Conservation (phyloP, 2,888 invertebrate species). For the Kryphioiulus occultus region DNA sequence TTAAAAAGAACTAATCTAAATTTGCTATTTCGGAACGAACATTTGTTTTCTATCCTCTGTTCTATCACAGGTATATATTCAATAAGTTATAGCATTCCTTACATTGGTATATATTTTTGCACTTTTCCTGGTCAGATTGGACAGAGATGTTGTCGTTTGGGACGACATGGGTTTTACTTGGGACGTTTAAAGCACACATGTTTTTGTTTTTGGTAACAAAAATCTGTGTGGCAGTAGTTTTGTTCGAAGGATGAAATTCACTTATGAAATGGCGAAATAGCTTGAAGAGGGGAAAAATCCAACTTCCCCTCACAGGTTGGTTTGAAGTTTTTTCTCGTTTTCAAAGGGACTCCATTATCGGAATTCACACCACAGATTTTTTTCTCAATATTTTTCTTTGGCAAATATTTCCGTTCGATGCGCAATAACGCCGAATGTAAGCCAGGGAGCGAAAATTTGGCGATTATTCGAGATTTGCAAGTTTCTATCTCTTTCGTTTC, state of each 20-base stretch:
- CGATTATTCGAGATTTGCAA: slow-evolving; percentile 36
- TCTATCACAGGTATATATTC: too few relatives aligned
- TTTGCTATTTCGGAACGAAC: too few relatives aligned
- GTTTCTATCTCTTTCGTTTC: slow-evolving; percentile 33
- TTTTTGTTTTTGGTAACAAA: neutral
- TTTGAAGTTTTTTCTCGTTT: neutral
- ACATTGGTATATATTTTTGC: too few relatives aligned
- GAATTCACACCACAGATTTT: slow-evolving; percentile 35
- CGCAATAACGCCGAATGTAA: slow-evolving; percentile 7
- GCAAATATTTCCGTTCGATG: slow-evolving; percentile 32
- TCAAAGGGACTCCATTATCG: slow-evolving; percentile 13
- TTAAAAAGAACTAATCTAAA: too few relatives aligned
- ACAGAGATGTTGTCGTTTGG: too few relatives aligned
- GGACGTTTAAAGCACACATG: neutral
- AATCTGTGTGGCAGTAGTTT: neutral
- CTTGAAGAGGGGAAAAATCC: neutral
- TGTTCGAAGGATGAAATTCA: neutral
- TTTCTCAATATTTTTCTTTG: neutral
- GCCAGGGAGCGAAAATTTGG: slow-evolving; percentile 30
- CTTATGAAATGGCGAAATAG: neutral
- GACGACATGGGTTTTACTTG: too few relatives aligned
- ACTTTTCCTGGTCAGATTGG: too few relatives aligned
- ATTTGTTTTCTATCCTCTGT: too few relatives aligned
- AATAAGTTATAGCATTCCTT: too few relatives aligned
- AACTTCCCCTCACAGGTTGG: neutral